phyloP scores from a whole-genome alignment of 2,888 invertebrate species.

The Nomada ruficornis region DNA sequence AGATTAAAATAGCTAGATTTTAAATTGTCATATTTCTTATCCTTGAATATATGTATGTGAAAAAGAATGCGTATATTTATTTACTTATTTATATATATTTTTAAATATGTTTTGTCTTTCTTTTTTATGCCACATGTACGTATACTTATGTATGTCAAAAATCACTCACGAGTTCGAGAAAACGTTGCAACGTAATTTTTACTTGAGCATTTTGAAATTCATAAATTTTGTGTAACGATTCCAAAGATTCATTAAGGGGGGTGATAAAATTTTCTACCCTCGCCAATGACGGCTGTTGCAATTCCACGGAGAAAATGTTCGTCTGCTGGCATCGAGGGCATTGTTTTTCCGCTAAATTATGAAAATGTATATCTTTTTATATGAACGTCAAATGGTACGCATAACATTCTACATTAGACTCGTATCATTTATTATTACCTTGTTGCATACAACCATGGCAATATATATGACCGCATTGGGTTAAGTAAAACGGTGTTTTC shows the following conservation, averaged over 20 bases:
- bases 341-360: slow-evolving; percentile 49
- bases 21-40: slow-evolving; percentile 63
- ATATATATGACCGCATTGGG: slow-evolving; percentile 68
- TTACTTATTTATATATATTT: too few relatives aligned
- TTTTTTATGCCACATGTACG: too few relatives aligned
- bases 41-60: slow-evolving; percentile 44
- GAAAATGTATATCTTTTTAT: slow-evolving; percentile 3
- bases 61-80: too few relatives aligned
- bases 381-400: neutral
- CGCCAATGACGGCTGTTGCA: slow-evolving; percentile 55
- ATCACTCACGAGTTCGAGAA: slow-evolving; percentile 52
- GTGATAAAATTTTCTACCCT: slow-evolving; percentile 46
- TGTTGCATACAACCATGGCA: slow-evolving; percentile 56
- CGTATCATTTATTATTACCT: slow-evolving; percentile 35
- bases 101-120: too few relatives aligned
- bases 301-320: slow-evolving; percentile 34
- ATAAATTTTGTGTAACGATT: slow-evolving; percentile 30
- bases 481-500: slow-evolving; percentile 61
- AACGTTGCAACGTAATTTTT: slow-evolving; percentile 53
- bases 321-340: slow-evolving; percentile 56
- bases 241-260: slow-evolving; percentile 47
- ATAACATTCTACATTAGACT: neutral
- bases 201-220: slow-evolving; percentile 53
- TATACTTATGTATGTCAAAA: too few relatives aligned
- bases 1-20: slow-evolving; percentile 42